Percentiles rank a stretch among this genome's conserved stretches.
These are phyloP conservation scores for Parapristionchus giblindavisi DNA, from an alignment of 2,888 invertebrate species.

Conservation along the genomic window DNA sequence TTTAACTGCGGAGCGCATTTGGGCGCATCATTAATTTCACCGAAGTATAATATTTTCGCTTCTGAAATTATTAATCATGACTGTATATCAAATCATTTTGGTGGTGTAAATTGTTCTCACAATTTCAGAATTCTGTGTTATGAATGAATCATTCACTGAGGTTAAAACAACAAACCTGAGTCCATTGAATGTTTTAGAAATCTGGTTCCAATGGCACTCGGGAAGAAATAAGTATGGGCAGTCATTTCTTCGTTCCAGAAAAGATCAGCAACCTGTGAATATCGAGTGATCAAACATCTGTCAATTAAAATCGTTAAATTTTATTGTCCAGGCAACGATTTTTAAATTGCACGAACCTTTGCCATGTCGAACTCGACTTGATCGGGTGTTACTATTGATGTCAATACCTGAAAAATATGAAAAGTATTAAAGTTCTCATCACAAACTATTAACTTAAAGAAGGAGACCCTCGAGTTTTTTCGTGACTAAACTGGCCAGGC, in stretches of 20 bases:
- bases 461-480: too few species aligned
- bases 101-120: too few species aligned
- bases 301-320: background rate
- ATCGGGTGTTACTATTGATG: conserved; percentile 1
- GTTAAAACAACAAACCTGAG: conserved; percentile 16
- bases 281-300: too few species aligned
- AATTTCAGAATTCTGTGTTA: too few species aligned
- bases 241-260: conserved; percentile 36
- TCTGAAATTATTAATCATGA: too few species aligned
- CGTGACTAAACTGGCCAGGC: too few species aligned
- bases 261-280: conserved; percentile 11
- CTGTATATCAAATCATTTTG: too few species aligned
- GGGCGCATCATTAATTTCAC: too few species aligned
- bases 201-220: background rate
- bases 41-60: too few species aligned
- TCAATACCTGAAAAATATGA: background rate
- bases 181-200: conserved; percentile 15
- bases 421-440: background rate
- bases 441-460: too few species aligned
- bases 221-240: background rate
- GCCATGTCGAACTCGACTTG: conserved; percentile 16
- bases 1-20: too few species aligned
- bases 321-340: background rate
- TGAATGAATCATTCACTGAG: too few species aligned
- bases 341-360: background rate